Conservation (phyloP, 2,797 vertebrate genomes). For the Rhadinocentrus ornatus region DNA sequence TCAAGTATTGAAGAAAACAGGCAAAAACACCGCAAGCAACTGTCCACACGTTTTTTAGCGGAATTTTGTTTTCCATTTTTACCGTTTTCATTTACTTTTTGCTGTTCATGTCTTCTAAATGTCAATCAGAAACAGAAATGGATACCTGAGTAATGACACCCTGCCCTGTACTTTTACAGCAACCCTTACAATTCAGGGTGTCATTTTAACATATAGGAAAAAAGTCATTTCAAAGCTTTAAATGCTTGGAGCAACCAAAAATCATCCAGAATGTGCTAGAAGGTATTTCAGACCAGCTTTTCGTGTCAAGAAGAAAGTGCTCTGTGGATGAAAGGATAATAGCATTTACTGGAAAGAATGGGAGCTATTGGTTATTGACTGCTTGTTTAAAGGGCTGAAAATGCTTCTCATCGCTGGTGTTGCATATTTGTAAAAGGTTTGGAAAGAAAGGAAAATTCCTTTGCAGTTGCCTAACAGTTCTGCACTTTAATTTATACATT, state of each 20-base stretch:
- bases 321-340: background rate
- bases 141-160: background rate
- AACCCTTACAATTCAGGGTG: no score
- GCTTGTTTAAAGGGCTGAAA: no score
- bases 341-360: background rate
- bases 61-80: background rate
- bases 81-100: background rate
- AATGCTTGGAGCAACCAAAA: no score
- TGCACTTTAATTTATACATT: background rate
- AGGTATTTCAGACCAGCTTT: no score
- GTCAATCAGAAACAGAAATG: background rate
- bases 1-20: no score
- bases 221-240: no score
- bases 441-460: background rate
- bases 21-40: background rate
- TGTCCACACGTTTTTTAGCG: no score
- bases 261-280: no score
- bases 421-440: background rate
- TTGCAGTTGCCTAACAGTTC: background rate
- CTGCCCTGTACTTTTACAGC: background rate
- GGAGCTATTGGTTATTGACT: background rate
- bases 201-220: no score
- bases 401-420: no score
- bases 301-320: background rate
- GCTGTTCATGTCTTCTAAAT: background rate